Base-by-base conservation (phyloP, 2,888 invertebrate genomes). In the Diachrysia chrysitis region DNA sequence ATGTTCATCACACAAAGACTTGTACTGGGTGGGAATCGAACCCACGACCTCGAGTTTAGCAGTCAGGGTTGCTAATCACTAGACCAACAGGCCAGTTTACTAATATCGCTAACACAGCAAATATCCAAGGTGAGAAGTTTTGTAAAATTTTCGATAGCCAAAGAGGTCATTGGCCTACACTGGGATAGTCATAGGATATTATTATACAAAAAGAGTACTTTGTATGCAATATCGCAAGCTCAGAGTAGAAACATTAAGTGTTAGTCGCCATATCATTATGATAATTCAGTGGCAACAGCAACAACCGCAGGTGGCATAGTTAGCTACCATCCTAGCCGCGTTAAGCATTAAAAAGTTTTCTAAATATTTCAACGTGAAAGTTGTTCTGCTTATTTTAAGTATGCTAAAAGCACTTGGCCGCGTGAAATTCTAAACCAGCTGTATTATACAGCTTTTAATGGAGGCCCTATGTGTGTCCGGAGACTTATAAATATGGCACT, bases 251-350 rank as follows among this genome's bases (percentile, higher is more conserved):
- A 62, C 46, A 65, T 37, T 37, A 54, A 32, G 10, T 58, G 48
- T 67, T 48, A 72, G 63, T 17, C 29, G 25, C 29, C 51, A 35
- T 37, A 53, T 56, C 60, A 35, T 83, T 69, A 73, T 61, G 32
- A 57, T 67, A 53, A 71, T 79, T 69, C 68, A 72, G 70, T 66
- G 64, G 58, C 67, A 71, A n/a, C n/a, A 73, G 80, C 81, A 80
- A 66, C 81, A 84, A 61, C 85, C 90, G 89, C 92, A 92, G 92
- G 92, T 93, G 92, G 86, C 83, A 81, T 78, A 88, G 87, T 87
- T 85, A 83, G 79, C 83, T 76, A 73, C 81, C 88, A 89, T 89
- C 90, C 92, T 82, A 78, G 32, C 63, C 73, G 71, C 76, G 83
- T 78, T 83, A 84, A 83, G 79, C 85, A 88, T 92, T 90, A 88